These are phyloP conservation scores for Tolmerus cingulatus DNA, from an alignment of 2,888 invertebrate genomes.

Conservation along the genomic window DNA sequence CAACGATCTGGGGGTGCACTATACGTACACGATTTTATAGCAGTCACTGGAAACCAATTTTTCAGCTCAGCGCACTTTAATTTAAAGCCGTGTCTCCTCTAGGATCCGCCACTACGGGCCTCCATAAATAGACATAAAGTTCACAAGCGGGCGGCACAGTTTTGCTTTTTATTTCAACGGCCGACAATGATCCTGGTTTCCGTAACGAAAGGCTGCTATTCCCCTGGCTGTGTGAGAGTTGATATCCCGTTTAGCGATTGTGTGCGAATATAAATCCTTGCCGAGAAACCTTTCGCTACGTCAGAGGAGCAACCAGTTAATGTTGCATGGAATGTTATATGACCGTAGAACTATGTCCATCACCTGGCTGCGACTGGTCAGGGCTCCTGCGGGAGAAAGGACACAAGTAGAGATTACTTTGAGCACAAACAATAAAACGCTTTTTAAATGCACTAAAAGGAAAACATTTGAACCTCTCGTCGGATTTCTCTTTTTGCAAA, in stretches of 20 bases:
- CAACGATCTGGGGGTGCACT: constrained; percentile 40
- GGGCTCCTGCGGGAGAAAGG: neutral
- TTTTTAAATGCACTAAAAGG: neutral
- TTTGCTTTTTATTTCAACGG: constrained; percentile 45
- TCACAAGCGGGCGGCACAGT: constrained; percentile 46
- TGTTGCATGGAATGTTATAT: constrained; percentile 39
- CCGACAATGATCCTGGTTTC: constrained; percentile 22
- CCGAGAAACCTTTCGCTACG: neutral
- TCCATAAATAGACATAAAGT: constrained; percentile 49
- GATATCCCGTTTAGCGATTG: constrained; percentile 22
- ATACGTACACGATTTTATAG: constrained; percentile 45
- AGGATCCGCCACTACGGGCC: constrained; percentile 34
- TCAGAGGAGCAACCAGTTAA: constrained; percentile 36
- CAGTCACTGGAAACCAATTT: constrained; percentile 59
- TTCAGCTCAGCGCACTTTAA: constrained; percentile 63
- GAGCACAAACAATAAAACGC: neutral
- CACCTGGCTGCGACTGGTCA: neutral
- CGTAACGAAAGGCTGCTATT: neutral
- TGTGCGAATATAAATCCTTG: neutral
- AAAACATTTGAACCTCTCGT: neutral
- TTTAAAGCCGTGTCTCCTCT: constrained; percentile 54
- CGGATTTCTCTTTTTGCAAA: neutral
- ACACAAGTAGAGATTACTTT: neutral
- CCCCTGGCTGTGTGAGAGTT: constrained; percentile 1
- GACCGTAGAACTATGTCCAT: neutral